Base-by-base conservation (phyloP, 1,140 invertebrate genomes). In the Pomacea maculata region DNA sequence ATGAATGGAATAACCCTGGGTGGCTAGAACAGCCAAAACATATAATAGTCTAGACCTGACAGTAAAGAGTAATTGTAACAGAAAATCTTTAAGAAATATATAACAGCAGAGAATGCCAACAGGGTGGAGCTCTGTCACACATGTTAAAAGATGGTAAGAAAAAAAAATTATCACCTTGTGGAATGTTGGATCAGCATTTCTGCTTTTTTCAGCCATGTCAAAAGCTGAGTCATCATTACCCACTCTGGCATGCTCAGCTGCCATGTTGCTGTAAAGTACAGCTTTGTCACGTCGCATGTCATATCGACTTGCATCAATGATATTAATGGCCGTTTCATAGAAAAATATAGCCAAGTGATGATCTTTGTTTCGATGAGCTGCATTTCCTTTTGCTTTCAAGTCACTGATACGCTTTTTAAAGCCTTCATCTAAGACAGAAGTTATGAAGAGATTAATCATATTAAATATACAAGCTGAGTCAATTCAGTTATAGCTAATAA, bases 361-460 rank as follows among this genome's bases (percentile, higher is more conserved):
- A 15, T 83, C 72, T 8, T 78, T 82, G 19, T 83, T 52, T 61
- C 81, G 80, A 8, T 78, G 72, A 45, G 84, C 83, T 55, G 54
- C 29, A 25, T 84, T 86, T 29, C 86, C 86, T 1, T 81, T 57
- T 25, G 84, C 72, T 75, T 84, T 85, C 72, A 85, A 64, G 12
- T 63, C 17, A 19, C 80, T 21, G 15, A 86, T 45, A 25, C 72
- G 67, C 29, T 63, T 73, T 54, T 57, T 77, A 15, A 85, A 65
- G 55, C 81, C 79, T 25, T 82, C 83, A 55, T 77, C 85, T 85
- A 79, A n/a, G 78, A 75, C 19, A 67, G 54, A 29, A 70, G 61
- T 25, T n/a, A 63, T 54, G 19, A 74, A 54, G 61, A 67, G 34
- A 19, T 55, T 79, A 73, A 63, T 12, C 54, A 21, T 78, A 25